Base-by-base conservation (phyloP, 2,797 vertebrate species). In the Chiloscyllium punctatum region DNA sequence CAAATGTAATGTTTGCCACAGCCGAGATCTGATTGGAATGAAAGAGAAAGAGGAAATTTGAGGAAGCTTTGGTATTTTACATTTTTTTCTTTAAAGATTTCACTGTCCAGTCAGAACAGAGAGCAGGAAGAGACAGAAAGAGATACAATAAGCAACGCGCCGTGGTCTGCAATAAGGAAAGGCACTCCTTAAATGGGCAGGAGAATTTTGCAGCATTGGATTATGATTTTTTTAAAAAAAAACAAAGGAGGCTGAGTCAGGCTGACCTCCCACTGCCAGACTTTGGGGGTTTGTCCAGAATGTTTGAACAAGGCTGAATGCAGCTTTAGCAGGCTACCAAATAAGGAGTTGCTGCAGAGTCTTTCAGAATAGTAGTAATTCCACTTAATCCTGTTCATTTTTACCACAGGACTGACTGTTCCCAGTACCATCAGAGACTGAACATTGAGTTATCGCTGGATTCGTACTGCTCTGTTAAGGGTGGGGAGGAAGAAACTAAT, bases 141-240 rank as follows among this genome's bases (percentile, higher is more conserved):
- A 16, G 53, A 51, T 30, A 1, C 48, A 51, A 23, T 37, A 21
- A 72, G 13, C 15, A 53, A 95, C 94, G 77, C n/a, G 13, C n/a
- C 42, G 0, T 27, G 3, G 48, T 8, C 94, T 18, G 48, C 96
- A 96, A 96, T 97, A 97, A 97, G 97, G 97, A 97, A 96, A 97
- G 98, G 97, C 97, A 97, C 97, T 98, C 98, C 99, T 98, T 99
- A 99, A 98, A 99, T 98, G 98, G 98, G 97, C 97, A 98, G 97
- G 97, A 97, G 96, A 96, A 96, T 96, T 77, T 33, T 95, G 97
- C 96, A 96, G 97, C 98, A 98, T 98, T 98, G 98, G 97, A 97
- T 97, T 96, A 57, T 66, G 53, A 23, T 42, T n/a, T 16, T 16
- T 21, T 33, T 97, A 95, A 96, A 88, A 95, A 95, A 95, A 96